These are phyloP conservation scores for Pristionchus japonicus DNA, from an alignment of 2,888 invertebrate species.

Conservation along the genomic window DNA sequence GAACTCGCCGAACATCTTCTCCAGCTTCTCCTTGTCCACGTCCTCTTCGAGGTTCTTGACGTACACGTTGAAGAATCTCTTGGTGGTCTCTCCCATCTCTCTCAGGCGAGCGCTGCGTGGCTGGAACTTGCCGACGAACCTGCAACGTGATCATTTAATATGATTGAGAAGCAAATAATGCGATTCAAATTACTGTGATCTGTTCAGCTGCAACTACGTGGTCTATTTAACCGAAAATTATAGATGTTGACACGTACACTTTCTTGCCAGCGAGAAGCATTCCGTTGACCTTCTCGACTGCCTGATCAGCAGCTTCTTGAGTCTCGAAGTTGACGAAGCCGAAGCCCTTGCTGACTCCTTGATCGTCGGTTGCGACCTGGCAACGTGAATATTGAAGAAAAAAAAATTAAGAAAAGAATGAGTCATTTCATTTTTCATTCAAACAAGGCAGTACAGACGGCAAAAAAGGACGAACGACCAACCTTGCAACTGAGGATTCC, in stretches of 20 bases:
- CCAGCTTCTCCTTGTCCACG: slow-evolving; percentile 92
- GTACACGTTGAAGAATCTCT: slow-evolving; percentile 93
- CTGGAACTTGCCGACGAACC: slow-evolving; percentile 96
- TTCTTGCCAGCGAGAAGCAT: slow-evolving; percentile 99
- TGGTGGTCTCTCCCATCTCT: slow-evolving; percentile 97
- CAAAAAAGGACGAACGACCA: background rate
- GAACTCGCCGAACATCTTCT: slow-evolving; percentile 87
- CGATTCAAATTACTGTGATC: background rate
- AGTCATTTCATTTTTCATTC: no score
- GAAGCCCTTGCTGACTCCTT: slow-evolving; percentile 78
- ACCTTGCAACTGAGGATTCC: slow-evolving; percentile 98
- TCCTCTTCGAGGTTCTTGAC: slow-evolving; percentile 99
- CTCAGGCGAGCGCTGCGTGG: slow-evolving; percentile 97
- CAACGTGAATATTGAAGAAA: background rate
- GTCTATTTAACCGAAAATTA: background rate
- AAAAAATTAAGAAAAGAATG: no score
- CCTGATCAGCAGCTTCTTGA: slow-evolving; percentile 80
- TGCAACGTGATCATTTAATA: slow-evolving; percentile 62
- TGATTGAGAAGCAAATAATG: no score
- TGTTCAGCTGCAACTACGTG: no score
- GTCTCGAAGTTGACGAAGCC: slow-evolving; percentile 76
- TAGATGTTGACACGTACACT: slow-evolving; percentile 78
- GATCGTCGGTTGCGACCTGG: slow-evolving; percentile 77
- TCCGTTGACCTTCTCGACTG: slow-evolving; percentile 97
- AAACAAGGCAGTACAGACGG: no score